Conservation (phyloP, 2,888 invertebrate species). For the Incurvaria masculella region DNA sequence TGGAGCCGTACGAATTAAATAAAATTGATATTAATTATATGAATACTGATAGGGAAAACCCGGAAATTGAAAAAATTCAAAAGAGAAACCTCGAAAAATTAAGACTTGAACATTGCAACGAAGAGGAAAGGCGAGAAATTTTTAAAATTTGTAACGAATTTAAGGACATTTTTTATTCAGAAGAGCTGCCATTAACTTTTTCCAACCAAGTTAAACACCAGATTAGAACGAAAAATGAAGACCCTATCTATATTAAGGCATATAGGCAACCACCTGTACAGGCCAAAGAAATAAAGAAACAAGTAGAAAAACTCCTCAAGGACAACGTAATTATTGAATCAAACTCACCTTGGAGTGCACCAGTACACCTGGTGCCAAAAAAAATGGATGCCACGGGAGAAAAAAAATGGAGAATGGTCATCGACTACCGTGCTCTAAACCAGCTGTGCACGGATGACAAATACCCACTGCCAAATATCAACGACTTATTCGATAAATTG, state of each 20-base stretch:
- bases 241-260: slow-evolving; percentile 20
- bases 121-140: not conserved
- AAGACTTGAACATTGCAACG: not conserved
- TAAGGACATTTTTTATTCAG: slow-evolving; percentile 2
- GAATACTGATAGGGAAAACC: not conserved
- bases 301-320: slow-evolving; percentile 18
- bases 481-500: slow-evolving; percentile 7
- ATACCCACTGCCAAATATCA: slow-evolving; percentile 7
- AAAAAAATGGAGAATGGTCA: slow-evolving; percentile 10
- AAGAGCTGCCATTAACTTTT: slow-evolving; percentile 16
- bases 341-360: slow-evolving; percentile 16
- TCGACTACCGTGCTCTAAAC: slow-evolving; percentile 13
- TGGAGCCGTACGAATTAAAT: not conserved
- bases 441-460: slow-evolving; percentile 14
- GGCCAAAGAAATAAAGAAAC: slow-evolving; percentile 19
- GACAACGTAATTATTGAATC: slow-evolving; percentile 17
- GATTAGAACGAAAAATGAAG: slow-evolving; percentile 19
- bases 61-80: not conserved
- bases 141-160: not conserved
- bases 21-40: not conserved
- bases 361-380: slow-evolving; percentile 13
- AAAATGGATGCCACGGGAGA: slow-evolving; percentile 10
- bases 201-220: slow-evolving; percentile 19
- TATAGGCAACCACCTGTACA: slow-evolving; percentile 22
- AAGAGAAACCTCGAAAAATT: not conserved